Evolutionary conservation across 2,797 vertebrate genomes (phyloP), one percentile per base, ranked within the genome.

Genomic region (Hipposideros larvatus): DNA sequence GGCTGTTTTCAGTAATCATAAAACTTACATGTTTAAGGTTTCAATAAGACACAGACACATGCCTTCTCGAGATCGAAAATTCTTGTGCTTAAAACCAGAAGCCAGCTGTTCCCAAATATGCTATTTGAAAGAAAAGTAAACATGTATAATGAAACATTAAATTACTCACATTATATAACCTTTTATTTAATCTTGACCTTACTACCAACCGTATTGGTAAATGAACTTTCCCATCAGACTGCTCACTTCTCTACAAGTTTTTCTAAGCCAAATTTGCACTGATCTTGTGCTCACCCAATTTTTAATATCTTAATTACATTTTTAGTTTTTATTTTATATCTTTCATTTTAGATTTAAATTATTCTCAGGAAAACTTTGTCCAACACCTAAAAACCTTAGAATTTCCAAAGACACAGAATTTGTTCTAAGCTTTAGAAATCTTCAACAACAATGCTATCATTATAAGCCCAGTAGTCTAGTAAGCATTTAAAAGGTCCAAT

Each of bases 1-100:
- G 19, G n/a, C 26, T 77, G 11, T 92, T 90, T 95, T 75, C 34
- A 91, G 8, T 89, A 70, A 98, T 94, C 95, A 97, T 94, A 97
- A 97, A 96, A 99, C 99, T 99, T 99, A 99, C 99, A 87, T 98
- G 98, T 98, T 99, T 96, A 99, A 99, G 34, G 99, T 99, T 98
- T 99, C 98, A 97, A 99, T 98, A 97, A 99, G 99, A 98, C 99
- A 99, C 83, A 99, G 98, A 98, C 99, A 99, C 93, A 99, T 96
- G 97, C 99, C 99, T 98, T 99, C 99, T 98, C 99, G 99, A 98
- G 99, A 99, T 98, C 99, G 99, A 99, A 99, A 99, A 98, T 99
- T 99, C 99, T 99, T 99, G 98, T 99, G 99, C 98, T 99, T 99
- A 97, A 99, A 99, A 95, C 99, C 99, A 97, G 98, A 98, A 98